Base-by-base conservation (phyloP, 2,888 invertebrate genomes). In the Morpho helenor region DNA sequence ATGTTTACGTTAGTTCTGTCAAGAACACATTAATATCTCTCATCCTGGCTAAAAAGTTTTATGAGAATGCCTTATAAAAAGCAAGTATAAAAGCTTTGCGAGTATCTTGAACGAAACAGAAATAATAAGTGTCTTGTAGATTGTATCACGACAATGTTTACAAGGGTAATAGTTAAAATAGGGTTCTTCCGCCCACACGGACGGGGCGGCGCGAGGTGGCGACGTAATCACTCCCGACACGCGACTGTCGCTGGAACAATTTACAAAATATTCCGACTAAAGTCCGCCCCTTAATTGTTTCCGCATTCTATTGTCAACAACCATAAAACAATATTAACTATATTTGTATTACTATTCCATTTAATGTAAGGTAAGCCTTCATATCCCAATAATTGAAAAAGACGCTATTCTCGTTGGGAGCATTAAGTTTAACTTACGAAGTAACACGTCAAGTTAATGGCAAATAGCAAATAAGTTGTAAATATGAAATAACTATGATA, bases 191-290 rank as follows among this genome's bases (percentile, higher is more conserved):
- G 66, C 58, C 64, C 63, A 61, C 58, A 50, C 54, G 52, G 61
- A 56, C 47, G 56, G 63, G 65, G 69, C 63, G 67, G 64, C 62
- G 59, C 61, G 62, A 59, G 66, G 66, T 67, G 68, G 65, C 63
- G 75, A 79, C 80, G 78, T 87, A 85, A 87, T 82, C 76, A 79
- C 67, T 77, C 74, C 63, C 73, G 80, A 78, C 86, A 87, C 86
- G 87, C 87, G 75, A 76, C 73, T 63, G 64, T 67, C 65, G 58
- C 66, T 64, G 67, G 73, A 80, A 73, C 75, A 77, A 80, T 83
- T 86, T 82, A 85, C 84, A 86, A 87, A 65, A 87, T 82, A 86
- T 86, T 84, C 81, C 81, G 79, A 84, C 85, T 82, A 83, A 80
- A 76, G 76, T 83, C 82, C 82, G 80, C 80, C 76, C 80, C 77